Base-by-base conservation (phyloP, 2,888 invertebrate genomes). In the Dendrolimus pini region DNA sequence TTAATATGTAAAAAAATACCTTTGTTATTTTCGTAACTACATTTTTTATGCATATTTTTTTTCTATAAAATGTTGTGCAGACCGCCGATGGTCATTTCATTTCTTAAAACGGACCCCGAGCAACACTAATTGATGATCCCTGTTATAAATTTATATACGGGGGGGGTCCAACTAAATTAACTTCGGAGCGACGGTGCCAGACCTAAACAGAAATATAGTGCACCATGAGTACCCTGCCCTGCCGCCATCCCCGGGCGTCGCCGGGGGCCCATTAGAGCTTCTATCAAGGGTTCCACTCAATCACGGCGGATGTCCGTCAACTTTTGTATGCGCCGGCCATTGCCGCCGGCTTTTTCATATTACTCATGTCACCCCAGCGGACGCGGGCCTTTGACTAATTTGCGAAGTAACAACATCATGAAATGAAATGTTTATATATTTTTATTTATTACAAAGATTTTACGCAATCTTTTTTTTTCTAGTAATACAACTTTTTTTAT, bases 281-380 rank as follows among this genome's bases (percentile, higher is more conserved):
- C 80, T 83, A 85, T 82, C 81, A 80, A 80, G 76, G 74, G 74
- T 68, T 74, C 76, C 77, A 77, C 82, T 87, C 85, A 85, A 86
- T 85, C 85, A 84, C 79, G 75, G 68, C 84, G 81, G 82, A 85
- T 68, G 77, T 85, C 83, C 82, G 81, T 83, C 86, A 85, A 81
- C 78, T 82, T 83, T 81, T 82, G 79, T 80, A 73, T 72, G 69
- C 71, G 68, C 73, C 72, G 72, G 68, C 72, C 71, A 71, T 61
- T 47, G 41, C 65, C 61, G 60, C 66, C 66, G 71, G 68, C 69
- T 75, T 76, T 79, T 76, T 74, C 66, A 76, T 78, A 77, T 78
- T 71, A 71, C 78, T 72, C 67, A 67, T 75, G 69, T 72, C 68
- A 66, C 66, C 67, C 62, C 61, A 63, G 64, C 68, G 54, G 62